phyloP scores from a whole-genome alignment of 2,797 vertebrate genomes.

The Synaphobranchus kaupii region DNA sequence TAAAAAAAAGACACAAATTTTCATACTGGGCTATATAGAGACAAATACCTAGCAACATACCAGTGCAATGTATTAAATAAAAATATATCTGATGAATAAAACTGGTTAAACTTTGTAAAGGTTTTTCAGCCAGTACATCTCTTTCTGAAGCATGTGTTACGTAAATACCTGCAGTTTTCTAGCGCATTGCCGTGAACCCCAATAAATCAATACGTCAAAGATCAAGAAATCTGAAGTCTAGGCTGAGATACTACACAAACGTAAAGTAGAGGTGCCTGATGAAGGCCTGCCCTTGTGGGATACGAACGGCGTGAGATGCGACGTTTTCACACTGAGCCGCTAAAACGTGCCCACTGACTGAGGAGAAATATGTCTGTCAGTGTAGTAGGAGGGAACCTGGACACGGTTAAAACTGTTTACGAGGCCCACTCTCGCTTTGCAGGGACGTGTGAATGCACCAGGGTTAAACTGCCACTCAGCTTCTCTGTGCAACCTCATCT shows the following conservation, averaged over 20 bases:
- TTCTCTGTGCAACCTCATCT: background rate
- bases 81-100: no score
- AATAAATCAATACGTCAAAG: background rate
- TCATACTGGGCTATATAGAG: no score
- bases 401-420: conserved; percentile 22
- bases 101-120: no score
- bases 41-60: no score
- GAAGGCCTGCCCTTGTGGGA: background rate
- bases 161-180: no score
- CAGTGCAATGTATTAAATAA: no score
- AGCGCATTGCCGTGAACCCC: no score
- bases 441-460: conserved; percentile 21
- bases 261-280: background rate
- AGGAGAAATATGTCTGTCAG: background rate
- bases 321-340: background rate
- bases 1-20: no score
- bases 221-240: background rate
- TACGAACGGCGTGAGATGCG: background rate
- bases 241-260: background rate
- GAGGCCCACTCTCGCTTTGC: conserved; percentile 18
- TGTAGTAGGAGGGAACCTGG: background rate
- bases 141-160: no score
- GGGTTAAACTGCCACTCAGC: conserved; percentile 30
- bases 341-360: background rate
- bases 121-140: no score